phyloP scores from a whole-genome alignment of 2,888 invertebrate species.

The Ophion ellenae region DNA sequence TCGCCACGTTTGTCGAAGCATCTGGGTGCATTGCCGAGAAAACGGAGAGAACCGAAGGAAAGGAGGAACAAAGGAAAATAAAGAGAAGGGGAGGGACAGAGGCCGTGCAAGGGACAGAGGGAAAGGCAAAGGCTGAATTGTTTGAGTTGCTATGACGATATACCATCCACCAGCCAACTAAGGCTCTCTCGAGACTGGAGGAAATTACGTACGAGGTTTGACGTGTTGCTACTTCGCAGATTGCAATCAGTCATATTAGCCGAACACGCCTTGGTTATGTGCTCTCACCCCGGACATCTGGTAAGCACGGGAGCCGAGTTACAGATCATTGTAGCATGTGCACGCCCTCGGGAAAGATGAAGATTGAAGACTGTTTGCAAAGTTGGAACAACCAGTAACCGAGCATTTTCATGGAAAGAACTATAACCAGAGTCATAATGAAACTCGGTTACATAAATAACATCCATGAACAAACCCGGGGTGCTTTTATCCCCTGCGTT shows the following conservation, averaged over 20 bases:
- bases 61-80: neutral
- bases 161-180: slow-evolving; percentile 40
- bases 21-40: slow-evolving; percentile 61
- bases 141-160: slow-evolving; percentile 47
- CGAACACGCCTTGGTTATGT: slow-evolving; percentile 76
- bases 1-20: slow-evolving; percentile 80
- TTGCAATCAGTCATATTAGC: slow-evolving; percentile 80
- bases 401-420: neutral
- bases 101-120: neutral
- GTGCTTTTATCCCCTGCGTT: neutral
- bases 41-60: neutral
- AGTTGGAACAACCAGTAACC: neutral
- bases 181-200: slow-evolving; percentile 11
- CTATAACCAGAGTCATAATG: slow-evolving; percentile 29
- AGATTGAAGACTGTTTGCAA: slow-evolving; percentile 29
- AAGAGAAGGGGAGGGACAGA: neutral
- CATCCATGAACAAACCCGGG: neutral
- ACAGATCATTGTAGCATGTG: slow-evolving; percentile 20
- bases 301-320: slow-evolving; percentile 35
- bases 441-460: neutral
- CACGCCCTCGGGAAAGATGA: slow-evolving; percentile 28
- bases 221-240: slow-evolving; percentile 70
- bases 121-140: slow-evolving; percentile 20
- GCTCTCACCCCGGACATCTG: slow-evolving; percentile 70
- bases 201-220: slow-evolving; percentile 39